phyloP scores from a whole-genome alignment of 1,140 invertebrate species.

The Gryllus bimaculatus region DNA sequence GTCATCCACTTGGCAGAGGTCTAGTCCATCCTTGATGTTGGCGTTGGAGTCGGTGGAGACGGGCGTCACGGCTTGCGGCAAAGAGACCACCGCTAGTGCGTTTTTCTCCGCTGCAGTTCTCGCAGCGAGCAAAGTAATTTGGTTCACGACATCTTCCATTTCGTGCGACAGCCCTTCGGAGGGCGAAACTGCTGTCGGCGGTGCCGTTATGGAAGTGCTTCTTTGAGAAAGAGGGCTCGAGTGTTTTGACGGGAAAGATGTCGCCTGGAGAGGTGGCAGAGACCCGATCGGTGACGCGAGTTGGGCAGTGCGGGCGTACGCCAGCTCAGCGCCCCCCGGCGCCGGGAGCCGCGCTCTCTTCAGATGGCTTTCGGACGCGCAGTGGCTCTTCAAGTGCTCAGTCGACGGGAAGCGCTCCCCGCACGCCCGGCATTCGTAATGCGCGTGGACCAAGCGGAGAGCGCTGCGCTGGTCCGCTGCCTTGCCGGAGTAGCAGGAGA shows the following conservation, averaged over 20 bases:
- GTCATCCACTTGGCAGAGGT: constrained; percentile 11
- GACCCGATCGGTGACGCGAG: no score
- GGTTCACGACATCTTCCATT: constrained; percentile 75
- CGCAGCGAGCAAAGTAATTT: constrained; percentile 66
- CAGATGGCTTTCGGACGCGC: constrained; percentile 47
- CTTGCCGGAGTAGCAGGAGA: constrained; percentile 50
- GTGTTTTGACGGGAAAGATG: constrained; percentile 30
- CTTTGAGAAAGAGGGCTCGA: background rate
- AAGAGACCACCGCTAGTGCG: constrained; percentile 35
- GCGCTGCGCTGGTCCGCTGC: constrained; percentile 46
- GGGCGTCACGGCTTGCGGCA: constrained; percentile 48
- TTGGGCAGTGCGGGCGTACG: no score
- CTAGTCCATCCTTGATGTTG: constrained; percentile 17
- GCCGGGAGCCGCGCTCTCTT: background rate
- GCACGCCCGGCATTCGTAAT: constrained; percentile 61
- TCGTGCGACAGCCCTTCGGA: constrained; percentile 49
- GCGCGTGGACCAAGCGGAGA: constrained; percentile 53
- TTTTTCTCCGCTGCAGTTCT: constrained; percentile 43
- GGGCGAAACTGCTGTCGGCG: constrained; percentile 31
- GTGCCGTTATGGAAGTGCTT: constrained; percentile 2
- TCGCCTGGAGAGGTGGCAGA: constrained; percentile 1
- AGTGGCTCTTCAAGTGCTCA: constrained; percentile 55
- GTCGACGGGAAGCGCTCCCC: constrained; percentile 49
- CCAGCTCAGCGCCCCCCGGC: background rate
- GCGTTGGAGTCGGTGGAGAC: constrained; percentile 33